These are phyloP conservation scores for Eonycteris spelaea DNA, from an alignment of 2,113 vertebrate genomes.

Conservation along the genomic window DNA sequence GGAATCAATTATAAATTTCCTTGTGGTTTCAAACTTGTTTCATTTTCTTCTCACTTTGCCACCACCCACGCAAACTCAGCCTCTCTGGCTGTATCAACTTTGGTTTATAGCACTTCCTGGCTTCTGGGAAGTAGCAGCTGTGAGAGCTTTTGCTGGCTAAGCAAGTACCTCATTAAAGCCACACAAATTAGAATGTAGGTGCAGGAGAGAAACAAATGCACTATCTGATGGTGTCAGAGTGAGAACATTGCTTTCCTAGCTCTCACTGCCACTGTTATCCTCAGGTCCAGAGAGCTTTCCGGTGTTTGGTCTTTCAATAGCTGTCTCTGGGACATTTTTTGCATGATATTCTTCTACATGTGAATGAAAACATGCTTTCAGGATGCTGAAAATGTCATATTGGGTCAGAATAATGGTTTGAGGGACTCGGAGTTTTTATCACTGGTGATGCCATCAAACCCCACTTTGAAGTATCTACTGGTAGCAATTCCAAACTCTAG, in stretches of 20 bases:
- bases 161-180: not conserved
- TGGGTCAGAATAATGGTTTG: not conserved
- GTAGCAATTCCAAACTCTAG: not conserved
- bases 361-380: not conserved
- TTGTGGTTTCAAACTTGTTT: constrained; percentile 45
- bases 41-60: not conserved
- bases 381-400: not conserved
- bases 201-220: not conserved
- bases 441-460: not conserved
- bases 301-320: not conserved
- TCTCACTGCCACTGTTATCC: not conserved
- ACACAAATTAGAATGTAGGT: not conserved
- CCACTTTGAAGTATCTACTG: not conserved
- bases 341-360: not conserved
- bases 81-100: not conserved
- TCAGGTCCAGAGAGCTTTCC: not conserved
- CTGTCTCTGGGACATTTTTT: not conserved
- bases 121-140: constrained; percentile 11
- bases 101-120: constrained; percentile 61
- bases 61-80: not conserved
- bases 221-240: not conserved
- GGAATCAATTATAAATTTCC: not conserved
- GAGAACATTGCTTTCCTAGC: not conserved
- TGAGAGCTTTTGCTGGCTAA: not conserved
- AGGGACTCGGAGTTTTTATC: not conserved